These are phyloP conservation scores for Sceloporus tristichus DNA, from an alignment of 2,113 vertebrate species.

Conservation along the genomic window DNA sequence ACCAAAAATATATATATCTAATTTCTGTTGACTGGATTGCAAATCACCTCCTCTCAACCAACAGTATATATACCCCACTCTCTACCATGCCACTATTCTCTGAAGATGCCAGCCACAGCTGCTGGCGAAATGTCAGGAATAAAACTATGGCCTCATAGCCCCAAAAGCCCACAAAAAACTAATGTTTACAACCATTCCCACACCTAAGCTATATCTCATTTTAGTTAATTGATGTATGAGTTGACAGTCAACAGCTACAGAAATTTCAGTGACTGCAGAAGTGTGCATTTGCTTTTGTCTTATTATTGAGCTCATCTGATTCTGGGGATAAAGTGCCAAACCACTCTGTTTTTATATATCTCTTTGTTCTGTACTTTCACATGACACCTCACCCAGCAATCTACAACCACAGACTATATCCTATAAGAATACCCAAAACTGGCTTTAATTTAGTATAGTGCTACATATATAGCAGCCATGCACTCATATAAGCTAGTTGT, in stretches of 20 bases:
- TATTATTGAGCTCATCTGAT: conserved; percentile 26
- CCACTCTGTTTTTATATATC: background rate
- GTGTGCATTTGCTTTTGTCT: background rate
- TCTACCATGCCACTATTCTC: no score
- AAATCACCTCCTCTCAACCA: no score
- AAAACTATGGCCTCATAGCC: no score
- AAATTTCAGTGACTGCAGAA: conserved; percentile 2
- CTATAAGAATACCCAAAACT: background rate
- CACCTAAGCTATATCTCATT: background rate
- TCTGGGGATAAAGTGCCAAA: conserved; percentile 14
- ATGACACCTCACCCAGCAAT: conserved; percentile 2
- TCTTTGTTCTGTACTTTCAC: background rate
- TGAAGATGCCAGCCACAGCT: no score
- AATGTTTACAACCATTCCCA: background rate
- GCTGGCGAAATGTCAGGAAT: no score
- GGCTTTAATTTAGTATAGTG: conserved; percentile 2
- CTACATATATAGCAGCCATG: background rate
- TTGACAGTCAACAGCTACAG: background rate
- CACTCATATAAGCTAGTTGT: background rate
- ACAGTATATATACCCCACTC: no score
- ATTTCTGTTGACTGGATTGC: background rate
- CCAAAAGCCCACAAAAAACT: no score
- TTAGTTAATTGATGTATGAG: background rate
- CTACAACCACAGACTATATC: background rate
- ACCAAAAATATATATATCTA: no score